Percentiles rank a stretch among this genome's conserved stretches.
Conservation (phyloP, 2,113 vertebrate genomes). For the Nesogale talazaci region DNA sequence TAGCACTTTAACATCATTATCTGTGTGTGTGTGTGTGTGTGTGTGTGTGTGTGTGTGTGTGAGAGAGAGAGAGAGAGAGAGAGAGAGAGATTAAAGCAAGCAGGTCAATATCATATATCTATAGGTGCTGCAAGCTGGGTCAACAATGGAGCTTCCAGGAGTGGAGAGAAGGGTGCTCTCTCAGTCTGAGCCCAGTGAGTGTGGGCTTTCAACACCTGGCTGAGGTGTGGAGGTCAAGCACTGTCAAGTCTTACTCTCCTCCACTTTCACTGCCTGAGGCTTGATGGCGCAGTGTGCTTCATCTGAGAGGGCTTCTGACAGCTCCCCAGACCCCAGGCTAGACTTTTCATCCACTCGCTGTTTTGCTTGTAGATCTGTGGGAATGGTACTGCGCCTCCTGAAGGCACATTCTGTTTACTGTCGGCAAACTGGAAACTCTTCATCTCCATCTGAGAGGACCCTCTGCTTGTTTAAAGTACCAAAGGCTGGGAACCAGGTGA, state of each 20-base stretch:
- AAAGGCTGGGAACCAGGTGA: slow-evolving; percentile 94
- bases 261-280: slow-evolving; percentile 94
- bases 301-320: slow-evolving; percentile 91
- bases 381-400: slow-evolving; percentile 87
- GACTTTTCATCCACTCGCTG: slow-evolving; percentile 91
- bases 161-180: neutral
- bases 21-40: no score
- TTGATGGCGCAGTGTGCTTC: slow-evolving; percentile 96
- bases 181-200: slow-evolving; percentile 58
- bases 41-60: no score
- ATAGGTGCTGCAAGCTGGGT: slow-evolving; percentile 80
- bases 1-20: no score
- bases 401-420: slow-evolving; percentile 92
- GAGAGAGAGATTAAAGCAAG: no score
- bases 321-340: slow-evolving; percentile 90
- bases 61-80: no score
- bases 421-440: slow-evolving; percentile 98
- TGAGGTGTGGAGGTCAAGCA: slow-evolving; percentile 38
- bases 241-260: slow-evolving; percentile 94
- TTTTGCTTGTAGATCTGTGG: slow-evolving; percentile 94
- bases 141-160: slow-evolving; percentile 48
- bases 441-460: slow-evolving; percentile 97
- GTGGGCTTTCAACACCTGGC: slow-evolving; percentile 34
- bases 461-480: slow-evolving; percentile 92
- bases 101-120: slow-evolving; percentile 83